These are phyloP conservation scores for Aselliscus stoliczkanus DNA, from an alignment of 2,797 vertebrate genomes.

Conservation along the genomic window DNA sequence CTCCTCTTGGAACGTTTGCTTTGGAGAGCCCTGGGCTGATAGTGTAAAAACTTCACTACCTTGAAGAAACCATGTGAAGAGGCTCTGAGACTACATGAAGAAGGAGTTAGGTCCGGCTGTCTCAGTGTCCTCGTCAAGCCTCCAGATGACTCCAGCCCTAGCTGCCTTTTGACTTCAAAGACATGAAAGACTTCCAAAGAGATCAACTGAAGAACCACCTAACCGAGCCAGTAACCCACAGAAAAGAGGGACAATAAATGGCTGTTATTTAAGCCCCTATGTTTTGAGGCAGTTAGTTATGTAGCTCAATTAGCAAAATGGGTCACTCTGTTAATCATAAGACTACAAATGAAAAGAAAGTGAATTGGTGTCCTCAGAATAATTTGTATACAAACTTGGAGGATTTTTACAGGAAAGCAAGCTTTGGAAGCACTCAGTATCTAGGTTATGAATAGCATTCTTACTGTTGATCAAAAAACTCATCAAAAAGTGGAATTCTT, in stretches of 20 bases:
- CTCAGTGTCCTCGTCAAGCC: not conserved
- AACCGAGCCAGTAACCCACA: not conserved
- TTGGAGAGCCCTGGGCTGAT: not conserved
- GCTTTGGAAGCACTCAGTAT: not conserved
- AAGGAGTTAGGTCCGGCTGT: not conserved
- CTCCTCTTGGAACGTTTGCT: not conserved
- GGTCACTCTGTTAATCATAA: not conserved
- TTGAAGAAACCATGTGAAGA: not conserved
- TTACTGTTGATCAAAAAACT: conserved; percentile 81
- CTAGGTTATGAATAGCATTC: not conserved
- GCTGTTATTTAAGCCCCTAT: not conserved
- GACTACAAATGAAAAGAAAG: not conserved
- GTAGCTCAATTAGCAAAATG: not conserved
- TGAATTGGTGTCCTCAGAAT: not conserved
- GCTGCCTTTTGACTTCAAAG: not conserved
- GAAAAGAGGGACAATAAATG: not conserved
- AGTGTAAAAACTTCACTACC: not conserved
- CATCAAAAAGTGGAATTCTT: conserved; percentile 79
- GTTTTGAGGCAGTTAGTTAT: not conserved
- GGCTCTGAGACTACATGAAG: not conserved
- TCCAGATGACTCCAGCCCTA: not conserved
- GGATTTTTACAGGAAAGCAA: not conserved
- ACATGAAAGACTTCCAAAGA: not conserved
- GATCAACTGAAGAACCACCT: not conserved
- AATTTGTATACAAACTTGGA: not conserved